A percentile compares a stretch with the other conserved stretches of the same genome.
Conservation (phyloP, 1,140 invertebrate genomes). For the Magallana angulata region DNA sequence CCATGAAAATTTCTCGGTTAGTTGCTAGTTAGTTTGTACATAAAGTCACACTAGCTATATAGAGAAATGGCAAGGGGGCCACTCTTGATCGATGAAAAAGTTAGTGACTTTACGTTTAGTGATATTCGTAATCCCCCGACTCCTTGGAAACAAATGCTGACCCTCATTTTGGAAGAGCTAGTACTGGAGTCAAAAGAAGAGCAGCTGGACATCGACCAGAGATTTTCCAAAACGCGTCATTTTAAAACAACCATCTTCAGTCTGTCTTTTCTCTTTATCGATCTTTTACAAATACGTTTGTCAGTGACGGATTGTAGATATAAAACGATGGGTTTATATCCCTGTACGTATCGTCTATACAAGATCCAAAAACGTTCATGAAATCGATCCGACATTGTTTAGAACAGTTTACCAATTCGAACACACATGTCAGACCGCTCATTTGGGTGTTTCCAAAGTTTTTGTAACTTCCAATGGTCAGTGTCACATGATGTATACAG, state of each 20-base stretch:
- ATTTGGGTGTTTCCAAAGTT: conserved; percentile 35
- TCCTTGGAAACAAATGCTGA: not conserved
- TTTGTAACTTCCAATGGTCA: conserved; percentile 43
- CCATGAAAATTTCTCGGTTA: not conserved
- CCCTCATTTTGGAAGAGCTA: not conserved
- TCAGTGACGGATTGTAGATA: conserved; percentile 48
- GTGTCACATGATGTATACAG: conserved; percentile 45
- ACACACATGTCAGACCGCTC: not conserved
- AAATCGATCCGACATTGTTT: not conserved
- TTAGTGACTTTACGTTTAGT: not conserved
- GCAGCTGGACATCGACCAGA: not conserved
- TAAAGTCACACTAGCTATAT: not conserved
- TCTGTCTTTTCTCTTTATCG: not conserved
- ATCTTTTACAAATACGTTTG: conserved; percentile 50
- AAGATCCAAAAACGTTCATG: not conserved
- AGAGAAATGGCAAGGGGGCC: not conserved
- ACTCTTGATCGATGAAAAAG: not conserved
- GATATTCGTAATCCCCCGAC: not conserved
- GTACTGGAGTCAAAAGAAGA: not conserved
- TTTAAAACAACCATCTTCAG: not conserved
- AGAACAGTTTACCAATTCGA: not conserved
- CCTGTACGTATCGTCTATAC: conserved; percentile 41
- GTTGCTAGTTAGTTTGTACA: no score
- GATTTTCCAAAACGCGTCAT: not conserved
- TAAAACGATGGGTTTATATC: conserved; percentile 45